phyloP scores from a whole-genome alignment of 1,140 invertebrate species.

The Eubasilissa regina region DNA sequence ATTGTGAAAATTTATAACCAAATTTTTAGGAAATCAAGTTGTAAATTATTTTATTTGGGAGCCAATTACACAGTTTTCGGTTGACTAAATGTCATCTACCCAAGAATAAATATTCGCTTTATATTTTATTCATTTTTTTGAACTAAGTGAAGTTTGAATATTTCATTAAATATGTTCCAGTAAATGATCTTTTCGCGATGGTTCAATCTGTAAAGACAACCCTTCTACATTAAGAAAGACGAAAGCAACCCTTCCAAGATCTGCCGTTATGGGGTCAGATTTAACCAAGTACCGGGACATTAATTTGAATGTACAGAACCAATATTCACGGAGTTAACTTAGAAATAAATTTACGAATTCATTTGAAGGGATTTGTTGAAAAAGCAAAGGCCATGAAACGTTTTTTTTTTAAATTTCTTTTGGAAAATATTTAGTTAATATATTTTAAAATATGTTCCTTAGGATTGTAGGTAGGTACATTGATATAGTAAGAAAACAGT shows the following conservation, averaged over 20 bases:
- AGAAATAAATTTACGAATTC: background rate
- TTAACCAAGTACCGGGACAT: conserved; percentile 35
- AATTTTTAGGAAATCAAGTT: too few species aligned
- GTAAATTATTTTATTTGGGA: too few species aligned
- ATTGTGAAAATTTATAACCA: too few species aligned
- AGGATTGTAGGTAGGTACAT: too few species aligned
- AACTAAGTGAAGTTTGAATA: too few species aligned
- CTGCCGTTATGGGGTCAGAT: conserved; percentile 52
- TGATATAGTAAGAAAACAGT: too few species aligned
- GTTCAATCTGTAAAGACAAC: conserved; percentile 20
- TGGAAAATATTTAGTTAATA: background rate
- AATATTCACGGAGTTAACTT: background rate
- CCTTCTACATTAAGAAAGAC: conserved; percentile 52
- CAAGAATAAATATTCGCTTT: too few species aligned
- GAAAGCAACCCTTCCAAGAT: conserved; percentile 57
- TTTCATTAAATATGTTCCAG: background rate
- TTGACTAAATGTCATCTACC: too few species aligned
- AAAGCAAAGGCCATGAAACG: background rate
- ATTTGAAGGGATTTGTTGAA: background rate
- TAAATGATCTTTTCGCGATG: conserved; percentile 10
- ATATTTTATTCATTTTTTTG: too few species aligned
- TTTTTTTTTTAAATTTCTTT: too few species aligned
- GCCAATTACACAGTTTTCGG: too few species aligned
- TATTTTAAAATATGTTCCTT: too few species aligned
- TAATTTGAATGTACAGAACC: background rate